Evolutionary conservation across 1,140 invertebrate genomes (phyloP).

Genomic region (Drosophila prosaltans): DNA sequence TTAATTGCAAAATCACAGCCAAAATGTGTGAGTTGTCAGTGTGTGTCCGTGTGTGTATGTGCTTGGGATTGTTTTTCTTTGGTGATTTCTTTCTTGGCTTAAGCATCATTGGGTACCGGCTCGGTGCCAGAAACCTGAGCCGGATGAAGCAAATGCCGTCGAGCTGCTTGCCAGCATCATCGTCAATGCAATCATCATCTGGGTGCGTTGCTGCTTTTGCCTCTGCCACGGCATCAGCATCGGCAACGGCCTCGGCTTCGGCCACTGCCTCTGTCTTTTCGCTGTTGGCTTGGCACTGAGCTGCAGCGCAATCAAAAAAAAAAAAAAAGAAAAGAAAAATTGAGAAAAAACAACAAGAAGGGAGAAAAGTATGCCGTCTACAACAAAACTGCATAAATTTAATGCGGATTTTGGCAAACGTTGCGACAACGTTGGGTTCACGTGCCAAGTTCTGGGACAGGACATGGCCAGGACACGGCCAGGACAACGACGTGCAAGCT

Average conservation of each 20-base stretch:
- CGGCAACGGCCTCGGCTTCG: background rate
- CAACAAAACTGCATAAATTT: constrained; percentile 80
- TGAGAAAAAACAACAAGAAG: too few species aligned
- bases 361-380: constrained; percentile 45
- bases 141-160: constrained; percentile 60
- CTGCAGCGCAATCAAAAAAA: constrained; percentile 45
- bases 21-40: constrained; percentile 53
- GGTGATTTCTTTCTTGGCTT: constrained; percentile 69
- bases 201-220: constrained; percentile 5
- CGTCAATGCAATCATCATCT: constrained; percentile 67
- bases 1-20: constrained; percentile 80
- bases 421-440: constrained; percentile 72
- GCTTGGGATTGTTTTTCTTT: constrained; percentile 62
- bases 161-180: constrained; percentile 62
- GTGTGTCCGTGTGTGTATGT: background rate
- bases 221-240: too few species aligned
- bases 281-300: constrained; percentile 44
- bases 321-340: constrained; percentile 36
- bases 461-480: constrained; percentile 11
- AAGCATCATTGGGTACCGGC: constrained; percentile 38
- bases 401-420: constrained; percentile 79
- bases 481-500: constrained; percentile 31
- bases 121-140: constrained; percentile 75
- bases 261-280: background rate
- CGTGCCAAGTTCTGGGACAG: constrained; percentile 60